These are phyloP conservation scores for Drosophila phalerata DNA, from an alignment of 2,888 invertebrate genomes.

Conservation along the genomic window DNA sequence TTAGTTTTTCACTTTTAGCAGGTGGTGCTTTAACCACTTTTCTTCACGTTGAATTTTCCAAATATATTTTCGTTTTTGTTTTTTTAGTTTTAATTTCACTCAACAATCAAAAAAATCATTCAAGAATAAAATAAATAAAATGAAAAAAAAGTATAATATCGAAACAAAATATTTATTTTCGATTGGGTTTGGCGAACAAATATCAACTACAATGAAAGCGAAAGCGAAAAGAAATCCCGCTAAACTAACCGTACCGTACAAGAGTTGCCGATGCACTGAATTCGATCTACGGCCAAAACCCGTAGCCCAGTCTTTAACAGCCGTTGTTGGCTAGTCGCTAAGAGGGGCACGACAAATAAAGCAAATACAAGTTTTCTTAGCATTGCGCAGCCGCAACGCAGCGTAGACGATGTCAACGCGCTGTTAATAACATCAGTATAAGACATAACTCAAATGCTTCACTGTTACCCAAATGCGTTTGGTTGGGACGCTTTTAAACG, in stretches of 20 bases:
- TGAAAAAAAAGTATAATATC: too few species aligned
- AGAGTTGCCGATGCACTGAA: slow-evolving; percentile 85
- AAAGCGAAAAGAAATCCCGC: slow-evolving; percentile 57
- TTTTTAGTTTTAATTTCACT: slow-evolving; percentile 41
- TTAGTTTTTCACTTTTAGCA: slow-evolving; percentile 75
- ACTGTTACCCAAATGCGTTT: background rate
- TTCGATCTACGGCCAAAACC: slow-evolving; percentile 77
- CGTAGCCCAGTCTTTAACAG: slow-evolving; percentile 55
- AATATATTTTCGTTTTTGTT: slow-evolving; percentile 37
- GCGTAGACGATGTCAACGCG: background rate
- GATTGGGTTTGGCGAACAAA: slow-evolving; percentile 4
- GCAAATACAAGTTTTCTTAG: slow-evolving; percentile 45
- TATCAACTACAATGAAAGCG: slow-evolving; percentile 31
- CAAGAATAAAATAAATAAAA: slow-evolving; percentile 2
- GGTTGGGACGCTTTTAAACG: background rate
- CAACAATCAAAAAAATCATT: slow-evolving; percentile 38
- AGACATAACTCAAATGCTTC: background rate
- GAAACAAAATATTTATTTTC: slow-evolving; percentile 10
- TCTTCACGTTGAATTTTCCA: slow-evolving; percentile 37
- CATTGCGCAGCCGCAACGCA: slow-evolving; percentile 69
- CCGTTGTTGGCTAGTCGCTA: slow-evolving; percentile 24
- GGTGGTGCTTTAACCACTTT: slow-evolving; percentile 49
- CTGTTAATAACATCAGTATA: slow-evolving; percentile 12
- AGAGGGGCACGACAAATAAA: slow-evolving; percentile 17
- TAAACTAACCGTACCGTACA: slow-evolving; percentile 84